Base-by-base conservation (phyloP, 2,888 invertebrate species). In the Protophormia terraenovae region DNA sequence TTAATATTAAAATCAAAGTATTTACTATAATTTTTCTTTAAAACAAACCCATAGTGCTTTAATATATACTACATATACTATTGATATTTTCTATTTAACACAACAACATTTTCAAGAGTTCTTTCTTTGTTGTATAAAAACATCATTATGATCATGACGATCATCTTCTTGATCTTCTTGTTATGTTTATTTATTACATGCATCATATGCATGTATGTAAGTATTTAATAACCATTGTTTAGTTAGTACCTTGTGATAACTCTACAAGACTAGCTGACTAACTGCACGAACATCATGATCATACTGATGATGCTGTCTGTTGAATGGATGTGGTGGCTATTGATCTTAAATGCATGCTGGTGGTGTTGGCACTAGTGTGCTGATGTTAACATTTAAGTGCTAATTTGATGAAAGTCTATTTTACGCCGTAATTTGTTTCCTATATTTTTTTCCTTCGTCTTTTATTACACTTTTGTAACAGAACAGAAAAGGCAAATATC, bases 381-480 rank as follows among this genome's bases (percentile, higher is more conserved):
- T 77, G 80, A 88, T 89, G 89, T 90, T 90, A 90, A 89, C 89
- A 89, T 87, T 89, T 78, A 87, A 88, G 89, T 90, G 91, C 90
- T 90, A 90, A 90, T 90, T 91, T 90, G 90, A 90, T 89, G 90
- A 91, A 90, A 90, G 90, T 90, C 90, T 88, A 90, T 90, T 90
- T 90, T 88, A 89, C 89, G 88, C 66, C 69, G 83, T 87, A 62
- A 75, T 76, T 62, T 69, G 60, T 69, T 71, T 55, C 35, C 38
- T 77, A 64, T 72, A 55, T 47, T 45, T 69, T 62, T 8, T 87
- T 82, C 86, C 86, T 86, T 86, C 87, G 2, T 66, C 12, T 67
- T 27, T 12, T n/a, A 45, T 67, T 53, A 79, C 12, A 41, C n/a
- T 41, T 76, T 86, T 86, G 83, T 84, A 67, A 64, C 69, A 86